Percentiles rank a stretch among this genome's conserved stretches.
These are phyloP conservation scores for Sebastes minor DNA, from an alignment of 2,797 vertebrate species.

Conservation along the genomic window DNA sequence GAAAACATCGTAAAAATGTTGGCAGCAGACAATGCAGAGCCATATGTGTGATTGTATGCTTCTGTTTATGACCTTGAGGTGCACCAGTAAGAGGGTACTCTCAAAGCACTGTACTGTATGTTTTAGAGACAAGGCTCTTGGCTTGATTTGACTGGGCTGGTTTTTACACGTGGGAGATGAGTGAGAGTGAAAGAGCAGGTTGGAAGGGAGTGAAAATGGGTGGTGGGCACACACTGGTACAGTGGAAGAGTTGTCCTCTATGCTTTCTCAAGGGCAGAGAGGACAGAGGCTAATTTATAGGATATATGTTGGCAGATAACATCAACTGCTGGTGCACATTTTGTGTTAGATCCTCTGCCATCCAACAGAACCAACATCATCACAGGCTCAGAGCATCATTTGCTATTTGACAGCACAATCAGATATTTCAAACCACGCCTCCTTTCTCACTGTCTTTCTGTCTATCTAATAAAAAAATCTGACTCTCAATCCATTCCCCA, in stretches of 20 bases:
- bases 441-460: background rate
- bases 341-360: background rate
- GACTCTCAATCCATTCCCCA: background rate
- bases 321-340: background rate
- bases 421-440: background rate
- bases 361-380: background rate
- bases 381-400: background rate
- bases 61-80: slow-evolving; percentile 52
- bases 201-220: background rate
- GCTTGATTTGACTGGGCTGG: slow-evolving; percentile 4
- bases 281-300: slow-evolving; percentile 9
- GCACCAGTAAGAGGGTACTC: background rate
- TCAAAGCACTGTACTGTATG: background rate
- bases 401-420: slow-evolving; percentile 11
- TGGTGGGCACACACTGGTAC: background rate
- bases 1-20: background rate
- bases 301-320: background rate
- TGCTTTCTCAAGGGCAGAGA: slow-evolving; percentile 45
- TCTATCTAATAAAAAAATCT: background rate
- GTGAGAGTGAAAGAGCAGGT: background rate
- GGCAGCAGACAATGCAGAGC: slow-evolving; percentile 11
- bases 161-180: slow-evolving; percentile 1
- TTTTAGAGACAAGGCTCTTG: slow-evolving; percentile 13
- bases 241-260: slow-evolving; percentile 31
- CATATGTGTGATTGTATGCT: slow-evolving; percentile 10